These are phyloP conservation scores for Lacanobia oleracea DNA, from an alignment of 2,888 invertebrate species.

Conservation along the genomic window DNA sequence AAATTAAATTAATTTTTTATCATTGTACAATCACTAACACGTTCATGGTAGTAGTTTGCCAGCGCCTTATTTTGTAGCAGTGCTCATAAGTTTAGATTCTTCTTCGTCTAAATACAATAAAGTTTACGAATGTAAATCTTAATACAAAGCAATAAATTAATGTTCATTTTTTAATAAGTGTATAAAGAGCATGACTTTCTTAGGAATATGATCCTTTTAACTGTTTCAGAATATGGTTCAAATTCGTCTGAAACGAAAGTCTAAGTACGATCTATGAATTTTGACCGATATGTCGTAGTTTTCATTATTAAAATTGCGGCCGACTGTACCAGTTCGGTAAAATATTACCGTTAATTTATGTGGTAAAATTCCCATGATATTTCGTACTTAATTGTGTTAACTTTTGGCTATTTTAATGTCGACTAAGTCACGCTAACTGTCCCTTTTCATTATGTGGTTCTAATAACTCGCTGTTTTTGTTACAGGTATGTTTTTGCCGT, in stretches of 20 bases:
- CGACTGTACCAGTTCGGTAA: conserved; percentile 3
- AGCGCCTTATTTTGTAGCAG: neutral
- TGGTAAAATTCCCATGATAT: conserved; percentile 39
- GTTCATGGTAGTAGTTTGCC: neutral
- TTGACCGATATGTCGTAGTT: neutral
- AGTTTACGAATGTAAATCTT: too few species aligned
- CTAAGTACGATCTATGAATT: too few species aligned
- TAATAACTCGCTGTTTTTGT: conserved; percentile 37
- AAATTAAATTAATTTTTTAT: neutral
- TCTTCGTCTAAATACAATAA: too few species aligned
- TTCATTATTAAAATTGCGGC: neutral
- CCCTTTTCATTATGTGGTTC: conserved; percentile 25
- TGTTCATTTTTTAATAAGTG: too few species aligned
- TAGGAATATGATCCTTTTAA: too few species aligned
- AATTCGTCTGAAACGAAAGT: neutral
- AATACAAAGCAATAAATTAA: too few species aligned
- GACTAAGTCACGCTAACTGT: conserved; percentile 45
- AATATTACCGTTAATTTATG: conserved; percentile 21
- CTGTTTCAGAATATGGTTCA: neutral
- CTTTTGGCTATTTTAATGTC: conserved; percentile 31
- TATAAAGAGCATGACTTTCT: too few species aligned
- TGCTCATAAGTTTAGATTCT: too few species aligned
- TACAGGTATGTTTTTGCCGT: conserved; percentile 52
- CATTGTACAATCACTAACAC: neutral
- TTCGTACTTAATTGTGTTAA: conserved; percentile 12